A percentile compares a stretch with the other conserved stretches of the same genome.
Evolutionary conservation across 2,113 vertebrate genomes (phyloP).

Genomic region (Chaetodon trifascialis): DNA sequence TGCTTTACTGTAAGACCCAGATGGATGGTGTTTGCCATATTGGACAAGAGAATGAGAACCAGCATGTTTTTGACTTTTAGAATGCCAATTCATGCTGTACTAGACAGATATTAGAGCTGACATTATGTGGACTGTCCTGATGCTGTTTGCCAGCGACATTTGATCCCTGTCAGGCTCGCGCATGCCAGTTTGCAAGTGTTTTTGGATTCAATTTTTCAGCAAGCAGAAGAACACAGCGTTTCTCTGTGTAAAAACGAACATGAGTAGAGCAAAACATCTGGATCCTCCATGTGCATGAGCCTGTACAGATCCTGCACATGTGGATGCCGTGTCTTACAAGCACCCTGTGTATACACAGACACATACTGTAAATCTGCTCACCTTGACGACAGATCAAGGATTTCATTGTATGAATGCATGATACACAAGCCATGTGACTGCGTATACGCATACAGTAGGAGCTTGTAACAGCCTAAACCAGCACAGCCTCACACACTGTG

Average conservation of each 20-base stretch:
- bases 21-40: constrained; percentile 42
- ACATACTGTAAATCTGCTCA: constrained; percentile 40
- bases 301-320: constrained; percentile 39
- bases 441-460: constrained; percentile 15
- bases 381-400: constrained; percentile 27
- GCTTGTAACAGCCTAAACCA: constrained; percentile 21
- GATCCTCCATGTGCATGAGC: constrained; percentile 13
- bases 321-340: constrained; percentile 27
- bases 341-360: constrained; percentile 23
- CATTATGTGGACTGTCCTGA: constrained; percentile 31
- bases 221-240: constrained; percentile 20
- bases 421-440: constrained; percentile 34
- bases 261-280: constrained; percentile 50
- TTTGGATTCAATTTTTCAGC: constrained; percentile 26
- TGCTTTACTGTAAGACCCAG: constrained; percentile 38
- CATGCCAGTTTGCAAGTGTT: constrained; percentile 1
- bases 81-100: constrained; percentile 41
- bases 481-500: constrained; percentile 1
- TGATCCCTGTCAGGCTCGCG: constrained; percentile 33
- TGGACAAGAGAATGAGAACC: constrained; percentile 33
- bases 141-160: constrained; percentile 42
- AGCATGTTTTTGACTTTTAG: constrained; percentile 37
- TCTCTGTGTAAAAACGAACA: constrained; percentile 25
- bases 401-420: constrained; percentile 13
- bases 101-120: constrained; percentile 37